A percentile compares a stretch with the other conserved stretches of the same genome.
These are phyloP conservation scores for Diarsia rubi DNA, from an alignment of 2,888 invertebrate genomes.

Conservation along the genomic window DNA sequence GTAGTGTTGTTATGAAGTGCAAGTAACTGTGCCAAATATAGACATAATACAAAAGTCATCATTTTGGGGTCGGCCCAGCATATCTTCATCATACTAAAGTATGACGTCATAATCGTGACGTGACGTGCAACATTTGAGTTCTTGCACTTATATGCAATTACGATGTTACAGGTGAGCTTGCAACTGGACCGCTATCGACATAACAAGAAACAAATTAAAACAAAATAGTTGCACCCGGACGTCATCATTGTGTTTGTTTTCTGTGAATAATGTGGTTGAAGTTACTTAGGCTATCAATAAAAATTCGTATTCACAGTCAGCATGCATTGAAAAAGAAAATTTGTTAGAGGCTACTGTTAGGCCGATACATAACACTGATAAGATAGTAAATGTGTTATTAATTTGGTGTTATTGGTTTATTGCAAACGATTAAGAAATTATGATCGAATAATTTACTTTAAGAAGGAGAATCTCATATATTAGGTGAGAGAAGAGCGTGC, in stretches of 20 bases:
- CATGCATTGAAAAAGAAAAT: constrained; percentile 55
- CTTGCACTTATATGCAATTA: constrained; percentile 29
- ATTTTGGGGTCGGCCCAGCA: no score
- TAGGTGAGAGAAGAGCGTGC: constrained; percentile 70
- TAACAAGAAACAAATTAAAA: background rate
- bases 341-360: constrained; percentile 50
- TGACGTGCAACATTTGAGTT: constrained; percentile 42
- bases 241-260: constrained; percentile 21
- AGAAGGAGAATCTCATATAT: constrained; percentile 71
- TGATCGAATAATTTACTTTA: constrained; percentile 40
- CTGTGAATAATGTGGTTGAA: constrained; percentile 8
- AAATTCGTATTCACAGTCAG: constrained; percentile 51
- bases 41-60: constrained; percentile 8
- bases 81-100: constrained; percentile 5
- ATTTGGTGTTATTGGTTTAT: constrained; percentile 31
- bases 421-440: constrained; percentile 28
- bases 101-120: constrained; percentile 18
- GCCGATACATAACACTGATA: constrained; percentile 62
- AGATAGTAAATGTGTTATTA: constrained; percentile 38
- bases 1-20: constrained; percentile 53
- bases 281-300: constrained; percentile 10
- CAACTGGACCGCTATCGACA: background rate
- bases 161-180: constrained; percentile 4
- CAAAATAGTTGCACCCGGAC: constrained; percentile 29
- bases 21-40: constrained; percentile 40